These are phyloP conservation scores for Leucophora obtusa DNA, from an alignment of 2,888 invertebrate species.

Conservation along the genomic window DNA sequence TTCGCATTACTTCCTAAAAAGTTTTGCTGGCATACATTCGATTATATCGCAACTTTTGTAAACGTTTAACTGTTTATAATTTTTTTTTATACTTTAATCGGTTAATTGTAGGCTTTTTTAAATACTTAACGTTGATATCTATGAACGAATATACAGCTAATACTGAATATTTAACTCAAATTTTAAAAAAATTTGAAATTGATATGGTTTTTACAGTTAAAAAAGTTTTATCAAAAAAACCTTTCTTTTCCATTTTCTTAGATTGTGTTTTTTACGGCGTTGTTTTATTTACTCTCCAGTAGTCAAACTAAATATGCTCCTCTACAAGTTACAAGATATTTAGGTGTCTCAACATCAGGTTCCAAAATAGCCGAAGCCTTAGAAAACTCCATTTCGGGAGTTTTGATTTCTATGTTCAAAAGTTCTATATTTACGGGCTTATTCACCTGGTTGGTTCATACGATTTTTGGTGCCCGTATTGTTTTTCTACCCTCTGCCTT, in stretches of 20 bases:
- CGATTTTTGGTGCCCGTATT: slow-evolving; percentile 94
- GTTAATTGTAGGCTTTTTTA: too few species aligned
- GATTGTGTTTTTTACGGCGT: slow-evolving; percentile 97
- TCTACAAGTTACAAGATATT: slow-evolving; percentile 89
- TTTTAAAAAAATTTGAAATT: slow-evolving; percentile 3
- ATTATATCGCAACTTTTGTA: too few species aligned
- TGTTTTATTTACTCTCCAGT: slow-evolving; percentile 95
- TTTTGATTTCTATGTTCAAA: slow-evolving; percentile 97
- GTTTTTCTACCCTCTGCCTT: slow-evolving; percentile 93
- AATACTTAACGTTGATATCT: too few species aligned
- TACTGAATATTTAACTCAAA: too few species aligned
- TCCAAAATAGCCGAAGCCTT: slow-evolving; percentile 88
- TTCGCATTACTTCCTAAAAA: too few species aligned
- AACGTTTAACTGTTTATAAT: too few species aligned
- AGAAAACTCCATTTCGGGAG: slow-evolving; percentile 94
- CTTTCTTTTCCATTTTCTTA: slow-evolving; percentile 74
- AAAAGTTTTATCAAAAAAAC: too few species aligned
- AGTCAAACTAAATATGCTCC: slow-evolving; percentile 94
- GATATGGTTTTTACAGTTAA: background rate
- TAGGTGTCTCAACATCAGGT: slow-evolving; percentile 87
- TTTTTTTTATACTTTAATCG: too few species aligned
- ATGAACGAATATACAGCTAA: too few species aligned
- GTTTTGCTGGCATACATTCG: too few species aligned
- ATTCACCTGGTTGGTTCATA: slow-evolving; percentile 99
- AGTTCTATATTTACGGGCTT: slow-evolving; percentile 98